phyloP scores from a whole-genome alignment of 2,888 invertebrate genomes.

The Himalopsyche tibetana region DNA sequence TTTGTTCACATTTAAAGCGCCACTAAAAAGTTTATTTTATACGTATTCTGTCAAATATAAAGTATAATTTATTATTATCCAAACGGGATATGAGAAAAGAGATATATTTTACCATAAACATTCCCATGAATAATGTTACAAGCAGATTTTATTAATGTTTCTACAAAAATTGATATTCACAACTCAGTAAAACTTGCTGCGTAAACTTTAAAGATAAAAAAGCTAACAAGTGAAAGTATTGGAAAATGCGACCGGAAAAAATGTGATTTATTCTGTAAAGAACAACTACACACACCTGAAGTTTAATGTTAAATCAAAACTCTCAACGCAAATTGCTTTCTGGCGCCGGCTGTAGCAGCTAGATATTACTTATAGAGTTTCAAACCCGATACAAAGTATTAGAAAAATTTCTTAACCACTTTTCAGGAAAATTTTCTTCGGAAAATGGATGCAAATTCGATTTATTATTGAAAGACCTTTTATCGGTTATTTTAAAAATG shows the following conservation, averaged over 20 bases:
- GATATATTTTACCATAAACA: neutral
- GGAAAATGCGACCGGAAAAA: constrained; percentile 25
- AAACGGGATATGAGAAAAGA: no score
- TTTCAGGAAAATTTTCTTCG: neutral
- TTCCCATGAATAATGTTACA: neutral
- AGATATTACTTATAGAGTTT: neutral
- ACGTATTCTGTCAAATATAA: no score
- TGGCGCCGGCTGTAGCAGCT: constrained; percentile 13
- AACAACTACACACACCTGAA: constrained; percentile 43
- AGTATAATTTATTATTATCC: no score
- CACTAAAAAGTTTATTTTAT: no score
- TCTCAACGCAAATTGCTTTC: constrained; percentile 14
- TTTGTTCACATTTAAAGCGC: no score
- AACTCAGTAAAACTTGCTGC: neutral
- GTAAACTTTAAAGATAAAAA: constrained; percentile 4
- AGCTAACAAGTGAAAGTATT: constrained; percentile 19
- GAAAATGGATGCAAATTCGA: constrained; percentile 29
- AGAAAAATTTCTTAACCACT: neutral
- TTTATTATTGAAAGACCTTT: constrained; percentile 28
- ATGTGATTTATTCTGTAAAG: constrained; percentile 11
- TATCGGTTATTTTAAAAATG: constrained; percentile 28
- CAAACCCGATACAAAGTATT: constrained; percentile 11
- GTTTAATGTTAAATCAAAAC: constrained; percentile 47
- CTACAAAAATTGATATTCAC: constrained; percentile 21
- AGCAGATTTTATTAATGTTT: neutral